These are phyloP conservation scores for Machaerirhynchus nigripectus DNA, from an alignment of 2,113 vertebrate species.

Conservation along the genomic window DNA sequence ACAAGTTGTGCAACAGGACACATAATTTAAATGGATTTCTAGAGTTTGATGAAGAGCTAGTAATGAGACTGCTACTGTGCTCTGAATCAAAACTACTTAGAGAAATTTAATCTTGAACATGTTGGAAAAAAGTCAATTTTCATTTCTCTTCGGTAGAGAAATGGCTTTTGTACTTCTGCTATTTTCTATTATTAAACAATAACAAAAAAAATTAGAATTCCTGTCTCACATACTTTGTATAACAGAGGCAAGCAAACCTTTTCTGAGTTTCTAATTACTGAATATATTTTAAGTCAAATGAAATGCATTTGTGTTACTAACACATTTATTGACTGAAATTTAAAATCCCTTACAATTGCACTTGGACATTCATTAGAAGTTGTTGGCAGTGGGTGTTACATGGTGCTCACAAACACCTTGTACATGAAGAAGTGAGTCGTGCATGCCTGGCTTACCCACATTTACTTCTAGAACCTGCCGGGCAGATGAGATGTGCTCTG, in stretches of 20 bases:
- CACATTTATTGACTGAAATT: neutral
- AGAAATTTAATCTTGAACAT: neutral
- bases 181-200: neutral
- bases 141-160: neutral
- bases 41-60: neutral
- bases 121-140: neutral
- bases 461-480: neutral
- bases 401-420: neutral
- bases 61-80: neutral
- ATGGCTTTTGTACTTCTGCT: neutral
- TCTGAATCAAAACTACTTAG: neutral
- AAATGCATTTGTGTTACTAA: neutral
- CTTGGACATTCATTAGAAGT: neutral
- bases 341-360: neutral
- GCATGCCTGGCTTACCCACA: neutral
- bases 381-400: neutral
- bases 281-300: neutral
- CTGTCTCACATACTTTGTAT: neutral
- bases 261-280: neutral
- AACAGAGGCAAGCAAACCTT: neutral
- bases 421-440: neutral
- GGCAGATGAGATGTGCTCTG: neutral
- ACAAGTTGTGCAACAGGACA: neutral
- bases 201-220: neutral
- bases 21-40: neutral